Percentiles rank a stretch among this genome's conserved stretches.
phyloP scores from a whole-genome alignment of 2,113 vertebrate species.

The Philantomba maxwellii region DNA sequence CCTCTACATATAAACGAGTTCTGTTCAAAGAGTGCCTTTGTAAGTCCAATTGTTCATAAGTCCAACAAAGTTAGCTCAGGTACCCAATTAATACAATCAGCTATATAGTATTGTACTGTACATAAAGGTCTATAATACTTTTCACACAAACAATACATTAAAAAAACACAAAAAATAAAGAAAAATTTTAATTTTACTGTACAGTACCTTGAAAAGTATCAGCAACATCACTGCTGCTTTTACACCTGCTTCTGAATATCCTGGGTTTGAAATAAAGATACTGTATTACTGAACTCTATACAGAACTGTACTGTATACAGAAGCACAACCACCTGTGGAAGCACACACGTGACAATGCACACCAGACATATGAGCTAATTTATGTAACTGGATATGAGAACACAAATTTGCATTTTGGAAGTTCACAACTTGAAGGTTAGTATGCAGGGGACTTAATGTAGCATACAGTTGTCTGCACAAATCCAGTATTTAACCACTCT shows the following conservation, averaged over 20 bases:
- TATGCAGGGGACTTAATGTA: background rate
- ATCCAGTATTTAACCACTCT: constrained; percentile 60
- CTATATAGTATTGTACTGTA: background rate
- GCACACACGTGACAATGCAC: rapidly evolving
- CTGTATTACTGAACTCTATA: background rate
- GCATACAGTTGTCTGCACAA: constrained; percentile 45
- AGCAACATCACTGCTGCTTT: background rate
- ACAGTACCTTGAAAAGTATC: background rate
- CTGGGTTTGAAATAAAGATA: background rate
- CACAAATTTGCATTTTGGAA: background rate
- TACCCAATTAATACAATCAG: background rate
- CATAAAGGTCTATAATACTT: background rate
- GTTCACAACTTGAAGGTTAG: background rate
- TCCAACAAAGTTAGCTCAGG: background rate
- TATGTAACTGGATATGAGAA: background rate
- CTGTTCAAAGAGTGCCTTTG: background rate
- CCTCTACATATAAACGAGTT: background rate
- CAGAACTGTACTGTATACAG: background rate
- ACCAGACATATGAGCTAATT: background rate
- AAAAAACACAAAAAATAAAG: background rate
- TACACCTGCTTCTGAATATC: background rate
- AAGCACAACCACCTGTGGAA: background rate
- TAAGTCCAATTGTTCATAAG: background rate
- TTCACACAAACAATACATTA: background rate
- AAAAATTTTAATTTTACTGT: background rate